Evolutionary conservation across 2,888 invertebrate genomes (phyloP).

Genomic region (Napeogenes inachia): DNA sequence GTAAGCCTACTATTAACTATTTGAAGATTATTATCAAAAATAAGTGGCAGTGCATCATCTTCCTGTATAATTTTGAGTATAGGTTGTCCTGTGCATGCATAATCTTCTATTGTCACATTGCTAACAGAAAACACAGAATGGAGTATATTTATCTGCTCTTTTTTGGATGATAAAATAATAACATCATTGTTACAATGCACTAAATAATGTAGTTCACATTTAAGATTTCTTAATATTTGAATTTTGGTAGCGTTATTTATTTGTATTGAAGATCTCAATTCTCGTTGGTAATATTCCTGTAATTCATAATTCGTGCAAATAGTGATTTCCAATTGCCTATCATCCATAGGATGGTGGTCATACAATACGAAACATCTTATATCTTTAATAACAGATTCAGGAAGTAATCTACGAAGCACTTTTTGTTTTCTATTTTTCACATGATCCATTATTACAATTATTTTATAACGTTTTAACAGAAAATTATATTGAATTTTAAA

Average conservation of each 20-base stretch:
- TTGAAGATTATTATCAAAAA: slow-evolving; percentile 59
- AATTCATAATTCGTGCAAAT: slow-evolving; percentile 56
- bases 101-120: slow-evolving; percentile 48
- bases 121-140: slow-evolving; percentile 45
- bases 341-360: slow-evolving; percentile 56
- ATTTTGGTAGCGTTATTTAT: slow-evolving; percentile 41
- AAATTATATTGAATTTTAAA: too few relatives aligned
- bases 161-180: slow-evolving; percentile 46
- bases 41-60: slow-evolving; percentile 55
- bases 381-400: slow-evolving; percentile 45
- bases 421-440: slow-evolving; percentile 41
- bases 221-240: slow-evolving; percentile 48
- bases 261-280: slow-evolving; percentile 41
- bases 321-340: slow-evolving; percentile 48
- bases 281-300: slow-evolving; percentile 53
- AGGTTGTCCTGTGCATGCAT: slow-evolving; percentile 44
- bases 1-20: slow-evolving; percentile 33
- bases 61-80: slow-evolving; percentile 46
- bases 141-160: slow-evolving; percentile 36
- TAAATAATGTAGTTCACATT: slow-evolving; percentile 54
- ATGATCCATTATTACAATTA: slow-evolving; percentile 20
- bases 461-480: not conserved
- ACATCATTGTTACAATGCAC: slow-evolving; percentile 43
- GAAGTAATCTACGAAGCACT: slow-evolving; percentile 46
- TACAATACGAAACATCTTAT: slow-evolving; percentile 55